Evolutionary conservation across 1,140 invertebrate genomes (phyloP).

Genomic region (Musca domestica): DNA sequence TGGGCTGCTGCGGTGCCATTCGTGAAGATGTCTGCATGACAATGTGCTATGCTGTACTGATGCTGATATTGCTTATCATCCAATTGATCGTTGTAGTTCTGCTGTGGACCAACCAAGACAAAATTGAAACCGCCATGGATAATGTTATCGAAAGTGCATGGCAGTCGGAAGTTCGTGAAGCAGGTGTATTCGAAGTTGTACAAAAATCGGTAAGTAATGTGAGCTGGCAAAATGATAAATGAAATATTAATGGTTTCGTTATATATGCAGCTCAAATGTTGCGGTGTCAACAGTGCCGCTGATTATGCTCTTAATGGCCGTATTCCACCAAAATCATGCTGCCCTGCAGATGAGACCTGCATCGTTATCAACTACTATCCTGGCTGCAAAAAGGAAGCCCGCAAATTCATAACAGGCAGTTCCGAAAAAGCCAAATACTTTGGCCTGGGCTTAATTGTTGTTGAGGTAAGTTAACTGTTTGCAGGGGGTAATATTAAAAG

Average conservation of each 20-base stretch:
- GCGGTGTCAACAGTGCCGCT: slow-evolving; percentile 49
- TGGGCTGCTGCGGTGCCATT: slow-evolving; percentile 83
- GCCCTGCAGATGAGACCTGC: slow-evolving; percentile 32
- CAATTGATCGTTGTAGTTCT: slow-evolving; percentile 64
- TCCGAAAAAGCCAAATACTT: too few species aligned
- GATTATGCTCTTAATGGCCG: slow-evolving; percentile 37
- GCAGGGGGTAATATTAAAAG: background rate
- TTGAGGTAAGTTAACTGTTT: slow-evolving; percentile 25
- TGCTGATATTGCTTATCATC: slow-evolving; percentile 63
- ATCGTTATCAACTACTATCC: slow-evolving; percentile 19
- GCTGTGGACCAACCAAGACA: slow-evolving; percentile 57
- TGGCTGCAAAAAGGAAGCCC: too few species aligned
- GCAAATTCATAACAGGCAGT: too few species aligned
- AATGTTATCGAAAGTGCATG: slow-evolving; percentile 52
- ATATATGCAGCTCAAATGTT: slow-evolving; percentile 56
- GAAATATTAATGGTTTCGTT: slow-evolving; percentile 9
- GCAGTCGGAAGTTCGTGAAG: slow-evolving; percentile 23
- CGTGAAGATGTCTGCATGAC: slow-evolving; percentile 81
- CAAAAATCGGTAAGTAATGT: slow-evolving; percentile 39
- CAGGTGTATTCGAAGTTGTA: slow-evolving; percentile 42
- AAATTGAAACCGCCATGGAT: slow-evolving; percentile 50
- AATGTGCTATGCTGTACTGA: slow-evolving; percentile 68
- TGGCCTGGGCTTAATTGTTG: too few species aligned
- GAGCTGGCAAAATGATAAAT: background rate
- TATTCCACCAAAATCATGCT: slow-evolving; percentile 30